These are phyloP conservation scores for Dromas ardeola DNA, from an alignment of 2,113 vertebrate species.

Conservation along the genomic window DNA sequence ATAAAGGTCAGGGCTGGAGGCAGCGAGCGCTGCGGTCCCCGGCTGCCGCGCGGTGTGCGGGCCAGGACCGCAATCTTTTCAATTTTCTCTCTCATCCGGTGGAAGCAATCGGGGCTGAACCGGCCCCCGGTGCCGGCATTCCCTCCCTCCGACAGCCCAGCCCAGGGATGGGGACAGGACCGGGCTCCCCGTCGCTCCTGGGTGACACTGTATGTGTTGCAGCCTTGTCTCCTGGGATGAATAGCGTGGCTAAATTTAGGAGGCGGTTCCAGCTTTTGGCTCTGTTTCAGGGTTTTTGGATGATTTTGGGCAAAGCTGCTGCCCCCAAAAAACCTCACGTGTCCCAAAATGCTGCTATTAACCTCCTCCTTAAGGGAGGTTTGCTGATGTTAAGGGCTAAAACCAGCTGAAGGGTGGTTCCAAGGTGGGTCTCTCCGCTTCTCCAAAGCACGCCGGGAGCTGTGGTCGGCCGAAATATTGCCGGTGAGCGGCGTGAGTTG, in stretches of 20 bases:
- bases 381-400: not conserved
- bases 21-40: not conserved
- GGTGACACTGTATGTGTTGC: not conserved
- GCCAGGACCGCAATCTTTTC: not conserved
- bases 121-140: not conserved
- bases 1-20: conserved; percentile 72
- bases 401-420: not conserved
- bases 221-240: not conserved
- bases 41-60: not conserved
- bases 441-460: not conserved
- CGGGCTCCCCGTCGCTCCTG: not conserved
- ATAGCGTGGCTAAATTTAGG: rapidly evolving
- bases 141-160: not conserved
- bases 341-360: not conserved
- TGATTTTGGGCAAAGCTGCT: not conserved
- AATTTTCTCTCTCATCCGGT: conserved; percentile 30
- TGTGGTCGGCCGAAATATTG: rapidly evolving
- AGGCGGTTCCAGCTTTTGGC: not conserved
- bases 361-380: not conserved
- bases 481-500: rapidly evolving
- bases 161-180: not conserved
- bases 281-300: not conserved
- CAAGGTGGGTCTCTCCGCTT: not conserved
- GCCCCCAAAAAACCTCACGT: not conserved
- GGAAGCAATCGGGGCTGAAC: not conserved